Evolutionary conservation across 92 coral and sea anemone species (phyloP), one percentile per base, ranked within the genome.

Genomic region (Micromussa lordhowensis): DNA sequence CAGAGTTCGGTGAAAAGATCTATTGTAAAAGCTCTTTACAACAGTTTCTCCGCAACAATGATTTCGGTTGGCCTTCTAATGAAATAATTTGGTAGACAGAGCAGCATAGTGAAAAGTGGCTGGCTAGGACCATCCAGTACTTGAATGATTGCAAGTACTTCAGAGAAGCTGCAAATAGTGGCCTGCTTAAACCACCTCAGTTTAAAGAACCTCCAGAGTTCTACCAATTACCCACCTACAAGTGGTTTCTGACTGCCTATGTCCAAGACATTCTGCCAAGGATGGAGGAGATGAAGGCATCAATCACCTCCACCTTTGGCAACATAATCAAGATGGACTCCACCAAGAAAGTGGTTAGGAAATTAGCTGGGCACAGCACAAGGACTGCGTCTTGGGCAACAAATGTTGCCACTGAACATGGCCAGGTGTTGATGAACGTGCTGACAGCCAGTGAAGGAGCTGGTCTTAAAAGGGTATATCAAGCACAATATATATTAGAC

Each of bases 371-470:
- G 2, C 38, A 75, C 18, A 82, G 84, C 63, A 18, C 87, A 17
- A 89, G 90, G 24, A 86, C 94, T 30, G 94, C 96, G 32, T 68
- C 93, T 31, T 94, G 93, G 94, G 87, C 92, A 4, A 92, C 93
- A 9, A 92, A 90, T 83, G 90, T 94, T n/a, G 94, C 80, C 1
- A 94, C 89, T 49, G 94, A 94, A 77, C 44, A 24, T 3, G 96
- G 96, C 9, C 93, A 92, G 76, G 92, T 92, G 19, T 75, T 94
- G 24, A 70, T 92, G 91, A 72, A 74, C 35, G 91, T 92, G 22
- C 82, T 92, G 48, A 94, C 94, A 2, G 93, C 91, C 2, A 80
- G 84, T 38, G 92, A 94, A 63, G 93, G 94, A 28, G 86, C 35
- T 78, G 94, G 94, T 1, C 73, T 91, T 4, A 31, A 21, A 19